These are phyloP conservation scores for Tipula lateralis DNA, from an alignment of 2,888 invertebrate species.

Conservation along the genomic window DNA sequence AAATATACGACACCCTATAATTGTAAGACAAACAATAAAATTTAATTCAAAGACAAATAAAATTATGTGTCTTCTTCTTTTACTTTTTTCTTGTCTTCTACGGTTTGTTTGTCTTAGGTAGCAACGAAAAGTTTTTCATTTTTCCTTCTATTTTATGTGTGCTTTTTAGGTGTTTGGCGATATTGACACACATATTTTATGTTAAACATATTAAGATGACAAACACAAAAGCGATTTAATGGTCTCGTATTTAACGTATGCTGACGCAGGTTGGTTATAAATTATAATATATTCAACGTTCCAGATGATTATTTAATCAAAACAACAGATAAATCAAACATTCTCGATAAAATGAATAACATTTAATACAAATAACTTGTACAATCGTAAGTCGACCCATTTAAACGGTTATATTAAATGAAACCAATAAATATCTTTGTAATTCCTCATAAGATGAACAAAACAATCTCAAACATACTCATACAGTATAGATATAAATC, in stretches of 20 bases:
- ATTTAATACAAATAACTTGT: not conserved
- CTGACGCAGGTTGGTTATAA: no score
- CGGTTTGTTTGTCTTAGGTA: no score
- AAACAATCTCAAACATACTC: not conserved
- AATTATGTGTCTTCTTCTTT: no score
- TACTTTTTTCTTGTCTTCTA: no score
- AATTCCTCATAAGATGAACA: not conserved
- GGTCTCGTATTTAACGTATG: no score
- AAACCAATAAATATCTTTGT: not conserved
- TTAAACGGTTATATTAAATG: not conserved
- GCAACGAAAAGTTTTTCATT: no score
- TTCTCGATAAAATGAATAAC: not conserved
- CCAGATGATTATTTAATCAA: not conserved
- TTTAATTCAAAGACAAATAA: no score
- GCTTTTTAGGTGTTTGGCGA: not conserved
- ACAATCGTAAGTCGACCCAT: no score
- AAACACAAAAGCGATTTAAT: no score
- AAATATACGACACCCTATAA: no score
- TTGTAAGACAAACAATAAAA: no score
- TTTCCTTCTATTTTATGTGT: not conserved
- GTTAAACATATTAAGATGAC: not conserved
- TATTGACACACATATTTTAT: not conserved
- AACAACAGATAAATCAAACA: not conserved
- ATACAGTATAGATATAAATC: not conserved
- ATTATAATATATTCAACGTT: no score